These are phyloP conservation scores for Cyphomyrus plagiostoma DNA, from an alignment of 2,113 vertebrate genomes.

Conservation along the genomic window DNA sequence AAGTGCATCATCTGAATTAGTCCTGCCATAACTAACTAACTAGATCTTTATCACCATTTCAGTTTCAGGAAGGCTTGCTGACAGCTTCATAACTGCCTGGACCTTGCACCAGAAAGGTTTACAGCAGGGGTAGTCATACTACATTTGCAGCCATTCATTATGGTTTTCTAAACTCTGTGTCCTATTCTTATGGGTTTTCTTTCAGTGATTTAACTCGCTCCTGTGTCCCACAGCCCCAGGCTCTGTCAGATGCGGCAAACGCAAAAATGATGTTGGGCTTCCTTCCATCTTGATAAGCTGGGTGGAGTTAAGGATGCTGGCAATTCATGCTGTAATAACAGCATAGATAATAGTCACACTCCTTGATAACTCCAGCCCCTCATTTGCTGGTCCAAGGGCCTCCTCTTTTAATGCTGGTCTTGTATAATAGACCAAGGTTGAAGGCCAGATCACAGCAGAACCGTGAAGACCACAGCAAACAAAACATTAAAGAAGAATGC, in stretches of 20 bases:
- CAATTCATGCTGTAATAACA: background rate
- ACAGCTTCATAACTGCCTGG: background rate
- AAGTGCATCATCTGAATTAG: background rate
- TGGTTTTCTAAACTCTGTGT: background rate
- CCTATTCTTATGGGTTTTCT: background rate
- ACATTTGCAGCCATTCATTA: background rate
- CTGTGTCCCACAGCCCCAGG: background rate
- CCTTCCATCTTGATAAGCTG: background rate
- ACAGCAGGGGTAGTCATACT: background rate
- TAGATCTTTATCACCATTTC: background rate
- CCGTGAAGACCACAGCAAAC: background rate
- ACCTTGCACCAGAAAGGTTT: background rate
- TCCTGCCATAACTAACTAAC: background rate
- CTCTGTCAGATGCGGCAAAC: background rate
- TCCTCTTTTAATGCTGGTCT: background rate
- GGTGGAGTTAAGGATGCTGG: background rate
- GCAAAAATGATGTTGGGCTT: background rate
- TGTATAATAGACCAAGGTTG: background rate
- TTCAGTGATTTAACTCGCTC: background rate
- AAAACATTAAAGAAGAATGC: background rate
- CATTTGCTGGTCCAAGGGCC: background rate
- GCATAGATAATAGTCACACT: background rate
- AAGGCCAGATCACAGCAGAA: background rate
- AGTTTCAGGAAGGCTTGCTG: background rate
- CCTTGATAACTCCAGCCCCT: background rate